These are phyloP conservation scores for Andrena hattorfiana DNA, from an alignment of 2,888 invertebrate genomes.

Conservation along the genomic window DNA sequence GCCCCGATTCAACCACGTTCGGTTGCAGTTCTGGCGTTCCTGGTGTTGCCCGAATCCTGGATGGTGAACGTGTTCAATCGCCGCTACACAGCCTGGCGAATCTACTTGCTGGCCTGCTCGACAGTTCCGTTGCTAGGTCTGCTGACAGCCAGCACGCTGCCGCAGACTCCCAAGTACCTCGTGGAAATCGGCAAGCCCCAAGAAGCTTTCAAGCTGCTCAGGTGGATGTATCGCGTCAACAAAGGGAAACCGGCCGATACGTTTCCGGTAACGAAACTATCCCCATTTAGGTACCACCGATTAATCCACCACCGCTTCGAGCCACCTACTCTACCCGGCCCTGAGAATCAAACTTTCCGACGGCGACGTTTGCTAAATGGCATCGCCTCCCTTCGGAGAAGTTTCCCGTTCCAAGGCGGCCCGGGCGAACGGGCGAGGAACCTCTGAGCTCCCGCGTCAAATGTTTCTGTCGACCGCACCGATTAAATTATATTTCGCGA, in stretches of 20 bases:
- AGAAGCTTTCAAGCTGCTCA: conserved; percentile 89
- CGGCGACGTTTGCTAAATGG: no score
- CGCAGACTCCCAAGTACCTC: conserved; percentile 93
- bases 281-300: neutral
- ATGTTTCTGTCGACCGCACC: no score
- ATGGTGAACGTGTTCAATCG: conserved; percentile 70
- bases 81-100: conserved; percentile 85
- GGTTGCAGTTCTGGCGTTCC: conserved; percentile 84
- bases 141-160: conserved; percentile 87
- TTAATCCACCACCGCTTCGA: neutral
- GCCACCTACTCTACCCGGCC: neutral
- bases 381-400: no score
- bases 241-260: conserved; percentile 87
- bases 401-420: no score
- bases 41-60: conserved; percentile 82
- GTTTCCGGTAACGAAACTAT: conserved; percentile 87
- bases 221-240: conserved; percentile 89
- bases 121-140: conserved; percentile 90
- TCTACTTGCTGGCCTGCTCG: conserved; percentile 84
- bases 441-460: no score
- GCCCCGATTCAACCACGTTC: neutral
- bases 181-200: conserved; percentile 89
- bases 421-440: no score
- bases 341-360: neutral
- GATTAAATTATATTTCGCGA: no score